Evolutionary conservation across 2,113 vertebrate species (phyloP), one percentile per base, ranked within the genome.

Genomic region (Semnopithecus entellus): DNA sequence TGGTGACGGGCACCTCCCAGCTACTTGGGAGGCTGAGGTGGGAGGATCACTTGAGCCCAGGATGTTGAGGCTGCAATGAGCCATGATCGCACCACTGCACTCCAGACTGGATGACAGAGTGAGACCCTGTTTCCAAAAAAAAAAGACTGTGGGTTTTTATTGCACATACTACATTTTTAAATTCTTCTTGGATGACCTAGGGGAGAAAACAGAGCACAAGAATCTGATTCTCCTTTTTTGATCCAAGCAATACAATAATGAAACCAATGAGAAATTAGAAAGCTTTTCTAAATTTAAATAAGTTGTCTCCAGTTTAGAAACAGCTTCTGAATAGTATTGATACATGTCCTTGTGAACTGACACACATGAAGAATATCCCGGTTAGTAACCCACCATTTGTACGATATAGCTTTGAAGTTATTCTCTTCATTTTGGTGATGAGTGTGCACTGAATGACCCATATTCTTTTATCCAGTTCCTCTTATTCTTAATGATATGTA

Each of bases 121-220:
- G 32, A 68, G 66, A 68, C 16, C 3, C 32, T 30, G 1, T 35
- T 35, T 68, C 6, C 0, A 8, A 68, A 35, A 68, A 35, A 61
- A 27, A 27, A 61, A 30, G 84, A 64, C 80, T 38, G 4, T 12
- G 50, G n/a, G 50, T 59, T 91, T 61, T 61, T 98, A 64, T 3
- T 76, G 80, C 45, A 25, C 12, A 5, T 78, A 72, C 75, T 87
- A 78, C 6, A 85, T 88, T 97, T 97, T 79, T 18, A 59, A 94
- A 80, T 82, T 64, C 64, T 96, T 95, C 64, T 87, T 90, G 94
- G 22, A 72, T 55, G 45, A 73, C 96, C 79, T 97, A 88, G 43
- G 72, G 23, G 79, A 84, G 97, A 30, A 98, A 98, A 45, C 66
- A 90, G 48, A 98, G 86, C 94, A 81, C 80, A 81, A 97, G 83